A percentile compares a stretch with the other conserved stretches of the same genome.
These are phyloP conservation scores for Chitala chitala DNA, from an alignment of 2,113 vertebrate species.

Conservation along the genomic window DNA sequence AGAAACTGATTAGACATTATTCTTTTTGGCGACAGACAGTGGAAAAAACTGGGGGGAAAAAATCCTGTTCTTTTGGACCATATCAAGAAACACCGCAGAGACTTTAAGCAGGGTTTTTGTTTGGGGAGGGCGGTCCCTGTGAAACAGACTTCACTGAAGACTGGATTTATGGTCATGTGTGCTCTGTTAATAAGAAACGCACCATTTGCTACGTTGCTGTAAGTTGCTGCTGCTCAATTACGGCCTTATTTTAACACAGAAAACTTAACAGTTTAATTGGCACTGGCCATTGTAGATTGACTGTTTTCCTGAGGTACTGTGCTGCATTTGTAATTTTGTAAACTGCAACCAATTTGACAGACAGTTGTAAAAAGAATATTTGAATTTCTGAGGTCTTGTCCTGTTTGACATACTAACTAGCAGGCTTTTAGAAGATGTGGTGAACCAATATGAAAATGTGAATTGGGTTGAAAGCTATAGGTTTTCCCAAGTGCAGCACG, in stretches of 20 bases:
- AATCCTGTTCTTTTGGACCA: not conserved
- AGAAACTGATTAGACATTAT: slow-evolving; percentile 38
- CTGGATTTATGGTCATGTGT: slow-evolving; percentile 38
- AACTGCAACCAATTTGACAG: too few relatives aligned
- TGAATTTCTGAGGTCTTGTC: too few relatives aligned
- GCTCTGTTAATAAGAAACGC: slow-evolving; percentile 36
- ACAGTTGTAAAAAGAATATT: too few relatives aligned
- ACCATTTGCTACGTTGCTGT: slow-evolving; percentile 22
- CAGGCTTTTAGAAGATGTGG: too few relatives aligned
- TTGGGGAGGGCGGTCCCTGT: too few relatives aligned
- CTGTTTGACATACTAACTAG: too few relatives aligned
- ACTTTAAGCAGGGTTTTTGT: not conserved
- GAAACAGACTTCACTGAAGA: slow-evolving; percentile 24
- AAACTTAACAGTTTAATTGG: not conserved
- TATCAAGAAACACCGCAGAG: not conserved
- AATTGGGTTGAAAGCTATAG: too few relatives aligned
- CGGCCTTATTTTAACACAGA: not conserved
- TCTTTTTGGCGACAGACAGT: not conserved
- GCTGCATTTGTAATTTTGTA: not conserved
- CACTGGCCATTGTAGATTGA: not conserved
- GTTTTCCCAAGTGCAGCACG: too few relatives aligned
- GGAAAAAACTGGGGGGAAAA: not conserved
- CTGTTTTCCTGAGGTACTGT: not conserved
- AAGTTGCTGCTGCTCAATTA: slow-evolving; percentile 18
- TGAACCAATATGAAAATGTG: too few relatives aligned